These are phyloP conservation scores for Belgica antarctica DNA, from an alignment of 2,888 invertebrate genomes.

Conservation along the genomic window DNA sequence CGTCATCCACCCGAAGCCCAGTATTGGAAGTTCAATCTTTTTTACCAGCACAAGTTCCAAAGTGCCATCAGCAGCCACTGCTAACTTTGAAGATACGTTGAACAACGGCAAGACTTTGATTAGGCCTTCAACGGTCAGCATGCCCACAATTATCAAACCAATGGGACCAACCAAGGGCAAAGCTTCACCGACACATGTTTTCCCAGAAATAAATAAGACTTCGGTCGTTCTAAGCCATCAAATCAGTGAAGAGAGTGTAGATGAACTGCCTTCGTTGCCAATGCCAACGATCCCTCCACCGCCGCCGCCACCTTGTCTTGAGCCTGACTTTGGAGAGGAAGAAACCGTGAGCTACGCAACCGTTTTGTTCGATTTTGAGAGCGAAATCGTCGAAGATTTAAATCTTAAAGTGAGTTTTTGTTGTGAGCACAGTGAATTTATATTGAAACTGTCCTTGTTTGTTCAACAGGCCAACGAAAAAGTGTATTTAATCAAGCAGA, in stretches of 20 bases:
- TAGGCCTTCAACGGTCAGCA: slow-evolving; percentile 55
- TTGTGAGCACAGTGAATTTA: background rate
- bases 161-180: slow-evolving; percentile 50
- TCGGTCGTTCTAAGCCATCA: slow-evolving; percentile 42
- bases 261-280: slow-evolving; percentile 62
- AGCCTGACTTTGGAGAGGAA: slow-evolving; percentile 50
- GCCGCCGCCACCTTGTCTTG: slow-evolving; percentile 62
- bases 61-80: slow-evolving; percentile 52
- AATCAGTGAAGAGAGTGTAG: slow-evolving; percentile 45
- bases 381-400: slow-evolving; percentile 74
- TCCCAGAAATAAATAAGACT: slow-evolving; percentile 31
- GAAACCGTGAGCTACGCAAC: slow-evolving; percentile 67
- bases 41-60: slow-evolving; percentile 53
- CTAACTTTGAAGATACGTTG: slow-evolving; percentile 64
- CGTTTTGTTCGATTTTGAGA: slow-evolving; percentile 75
- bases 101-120: slow-evolving; percentile 57
- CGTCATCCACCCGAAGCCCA: slow-evolving; percentile 26
- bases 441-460: background rate
- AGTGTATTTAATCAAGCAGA: slow-evolving; percentile 66
- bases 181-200: slow-evolving; percentile 45
- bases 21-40: slow-evolving; percentile 26
- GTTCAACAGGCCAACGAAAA: slow-evolving; percentile 65
- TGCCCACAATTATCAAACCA: slow-evolving; percentile 75
- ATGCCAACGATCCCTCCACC: slow-evolving; percentile 80
- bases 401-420: slow-evolving; percentile 68